phyloP scores from a whole-genome alignment of 2,113 vertebrate genomes.

The Vulpes vulpes region DNA sequence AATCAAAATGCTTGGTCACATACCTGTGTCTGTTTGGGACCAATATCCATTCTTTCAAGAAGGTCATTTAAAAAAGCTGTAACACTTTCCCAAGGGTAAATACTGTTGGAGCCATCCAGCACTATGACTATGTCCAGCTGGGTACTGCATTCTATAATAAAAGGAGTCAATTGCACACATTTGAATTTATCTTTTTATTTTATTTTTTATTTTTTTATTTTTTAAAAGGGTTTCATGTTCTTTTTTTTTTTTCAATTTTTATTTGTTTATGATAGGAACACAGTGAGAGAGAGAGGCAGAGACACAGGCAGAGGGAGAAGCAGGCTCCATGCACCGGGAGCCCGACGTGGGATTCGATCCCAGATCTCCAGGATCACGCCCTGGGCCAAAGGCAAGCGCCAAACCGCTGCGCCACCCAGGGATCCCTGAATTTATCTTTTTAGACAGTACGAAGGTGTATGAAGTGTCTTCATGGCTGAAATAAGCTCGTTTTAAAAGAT shows the following conservation, averaged over 20 bases:
- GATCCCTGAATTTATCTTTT: background rate
- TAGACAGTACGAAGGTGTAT: background rate
- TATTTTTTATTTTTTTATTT: no score
- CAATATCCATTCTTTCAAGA: conserved; percentile 92
- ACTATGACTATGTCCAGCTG: conserved; percentile 96
- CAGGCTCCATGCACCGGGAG: no score
- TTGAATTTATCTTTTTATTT: background rate
- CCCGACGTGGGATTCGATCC: no score
- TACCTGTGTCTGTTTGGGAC: conserved; percentile 95
- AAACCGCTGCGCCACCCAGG: no score
- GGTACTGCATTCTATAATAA: conserved; percentile 92
- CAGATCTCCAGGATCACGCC: no score
- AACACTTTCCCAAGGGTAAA: conserved; percentile 96
- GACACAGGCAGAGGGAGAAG: no score
- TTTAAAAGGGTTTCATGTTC: no score
- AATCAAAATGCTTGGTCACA: background rate
- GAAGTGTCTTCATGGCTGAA: background rate
- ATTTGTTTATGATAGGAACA: no score
- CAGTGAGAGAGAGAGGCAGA: no score
- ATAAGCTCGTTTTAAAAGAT: background rate
- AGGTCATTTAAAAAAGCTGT: conserved; percentile 92
- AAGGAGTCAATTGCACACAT: background rate
- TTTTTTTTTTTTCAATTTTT: no score
- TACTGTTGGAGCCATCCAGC: conserved; percentile 98
- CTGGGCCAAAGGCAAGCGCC: no score